phyloP scores from a whole-genome alignment of 2,113 vertebrate genomes.

The Muntiacus reevesi region DNA sequence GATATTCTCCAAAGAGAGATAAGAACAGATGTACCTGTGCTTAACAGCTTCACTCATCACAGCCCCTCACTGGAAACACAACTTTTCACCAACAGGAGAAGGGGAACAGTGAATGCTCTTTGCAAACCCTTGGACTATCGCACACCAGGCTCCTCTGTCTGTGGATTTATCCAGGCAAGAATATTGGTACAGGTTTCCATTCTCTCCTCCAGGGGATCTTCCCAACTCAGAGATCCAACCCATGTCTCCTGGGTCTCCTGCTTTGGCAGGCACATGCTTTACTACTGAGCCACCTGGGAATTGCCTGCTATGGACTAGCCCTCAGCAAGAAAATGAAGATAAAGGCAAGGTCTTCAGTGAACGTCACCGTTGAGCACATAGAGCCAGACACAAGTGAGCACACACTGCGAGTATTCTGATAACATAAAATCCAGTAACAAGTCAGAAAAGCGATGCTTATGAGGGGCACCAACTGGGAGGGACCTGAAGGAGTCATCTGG shows the following conservation, averaged over 20 bases:
- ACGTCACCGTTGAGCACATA: rapidly evolving
- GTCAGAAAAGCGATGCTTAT: not conserved
- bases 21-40: rapidly evolving
- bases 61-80: not conserved
- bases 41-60: not conserved
- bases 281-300: not conserved
- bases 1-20: not conserved
- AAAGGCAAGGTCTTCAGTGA: not conserved
- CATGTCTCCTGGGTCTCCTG: not conserved
- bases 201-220: not conserved
- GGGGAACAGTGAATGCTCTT: not conserved
- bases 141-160: not conserved
- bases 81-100: not conserved
- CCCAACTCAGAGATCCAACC: not conserved
- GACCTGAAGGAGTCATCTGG: rapidly evolving
- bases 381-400: not conserved
- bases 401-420: not conserved
- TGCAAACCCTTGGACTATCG: not conserved
- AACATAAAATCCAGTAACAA: not conserved
- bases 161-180: not conserved
- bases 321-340: rapidly evolving
- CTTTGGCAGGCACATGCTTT: not conserved
- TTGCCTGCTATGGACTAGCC: not conserved
- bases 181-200: not conserved
- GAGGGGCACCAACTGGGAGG: not conserved